Percentiles rank a stretch among this genome's conserved stretches.
These are phyloP conservation scores for Leuciscus idus DNA, from an alignment of 2,113 vertebrate genomes.

Conservation along the genomic window DNA sequence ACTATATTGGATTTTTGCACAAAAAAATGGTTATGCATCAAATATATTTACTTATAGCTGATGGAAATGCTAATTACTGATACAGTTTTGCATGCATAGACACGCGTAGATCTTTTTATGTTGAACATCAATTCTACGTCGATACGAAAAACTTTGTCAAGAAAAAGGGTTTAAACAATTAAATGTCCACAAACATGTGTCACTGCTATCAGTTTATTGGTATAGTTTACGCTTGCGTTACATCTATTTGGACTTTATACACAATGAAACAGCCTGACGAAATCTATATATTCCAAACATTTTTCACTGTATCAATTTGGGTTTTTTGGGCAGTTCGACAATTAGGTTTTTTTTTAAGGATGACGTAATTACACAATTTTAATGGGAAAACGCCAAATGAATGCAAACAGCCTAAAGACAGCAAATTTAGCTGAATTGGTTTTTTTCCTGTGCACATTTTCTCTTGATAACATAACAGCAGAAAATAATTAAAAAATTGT, in stretches of 20 bases:
- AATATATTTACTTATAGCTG: background rate
- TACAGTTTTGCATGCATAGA: too few species aligned
- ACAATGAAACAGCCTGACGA: too few species aligned
- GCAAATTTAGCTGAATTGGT: too few species aligned
- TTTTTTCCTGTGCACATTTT: background rate
- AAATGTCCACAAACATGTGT: background rate
- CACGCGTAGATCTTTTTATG: too few species aligned
- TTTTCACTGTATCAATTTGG: too few species aligned
- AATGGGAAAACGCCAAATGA: background rate
- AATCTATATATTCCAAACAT: too few species aligned
- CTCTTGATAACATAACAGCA: background rate
- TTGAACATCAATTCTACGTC: background rate
- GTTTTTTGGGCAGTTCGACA: too few species aligned
- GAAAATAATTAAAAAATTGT: background rate
- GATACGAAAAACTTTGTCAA: background rate
- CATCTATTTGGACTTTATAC: too few species aligned
- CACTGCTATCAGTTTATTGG: background rate
- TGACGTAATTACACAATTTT: too few species aligned
- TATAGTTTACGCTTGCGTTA: too few species aligned
- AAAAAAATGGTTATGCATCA: too few species aligned
- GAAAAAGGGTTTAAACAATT: background rate
- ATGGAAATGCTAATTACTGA: background rate
- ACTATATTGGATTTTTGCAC: background rate
- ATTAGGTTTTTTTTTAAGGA: too few species aligned
- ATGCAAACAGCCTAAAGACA: background rate